These are phyloP conservation scores for Arvicanthis niloticus DNA, from an alignment of 2,113 vertebrate genomes.

Conservation along the genomic window DNA sequence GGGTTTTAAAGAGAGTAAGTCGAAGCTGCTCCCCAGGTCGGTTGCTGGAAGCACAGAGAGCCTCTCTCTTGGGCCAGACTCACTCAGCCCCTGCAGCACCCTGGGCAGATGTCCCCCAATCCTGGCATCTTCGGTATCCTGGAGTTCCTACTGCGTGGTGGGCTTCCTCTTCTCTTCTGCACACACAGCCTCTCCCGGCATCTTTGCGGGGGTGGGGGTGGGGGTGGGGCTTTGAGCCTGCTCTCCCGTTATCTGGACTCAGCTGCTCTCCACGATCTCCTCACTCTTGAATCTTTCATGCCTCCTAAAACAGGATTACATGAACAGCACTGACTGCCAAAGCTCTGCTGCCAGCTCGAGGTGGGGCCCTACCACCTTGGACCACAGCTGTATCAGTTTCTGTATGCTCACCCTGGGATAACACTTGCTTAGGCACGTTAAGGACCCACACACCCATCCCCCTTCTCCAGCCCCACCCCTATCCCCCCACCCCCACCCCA, in stretches of 20 bases:
- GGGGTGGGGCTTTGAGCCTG: neutral
- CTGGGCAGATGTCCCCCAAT: neutral
- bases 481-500: rapidly evolving
- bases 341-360: neutral
- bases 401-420: neutral
- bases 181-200: neutral
- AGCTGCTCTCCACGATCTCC: neutral
- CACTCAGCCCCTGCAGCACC: neutral
- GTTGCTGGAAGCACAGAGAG: neutral
- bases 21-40: neutral
- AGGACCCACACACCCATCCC: neutral
- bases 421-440: too few relatives aligned
- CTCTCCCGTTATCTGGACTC: neutral
- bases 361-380: neutral
- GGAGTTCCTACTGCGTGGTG: neutral
- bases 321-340: neutral
- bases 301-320: neutral
- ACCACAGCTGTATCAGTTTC: neutral
- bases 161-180: neutral
- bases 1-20: neutral
- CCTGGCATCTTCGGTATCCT: neutral
- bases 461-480: rapidly evolving
- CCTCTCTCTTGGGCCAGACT: neutral
- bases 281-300: neutral
- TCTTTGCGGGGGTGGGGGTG: neutral